Evolutionary conservation across 2,888 invertebrate genomes (phyloP), one percentile per base, ranked within the genome.

Genomic region (Philereme transversata): DNA sequence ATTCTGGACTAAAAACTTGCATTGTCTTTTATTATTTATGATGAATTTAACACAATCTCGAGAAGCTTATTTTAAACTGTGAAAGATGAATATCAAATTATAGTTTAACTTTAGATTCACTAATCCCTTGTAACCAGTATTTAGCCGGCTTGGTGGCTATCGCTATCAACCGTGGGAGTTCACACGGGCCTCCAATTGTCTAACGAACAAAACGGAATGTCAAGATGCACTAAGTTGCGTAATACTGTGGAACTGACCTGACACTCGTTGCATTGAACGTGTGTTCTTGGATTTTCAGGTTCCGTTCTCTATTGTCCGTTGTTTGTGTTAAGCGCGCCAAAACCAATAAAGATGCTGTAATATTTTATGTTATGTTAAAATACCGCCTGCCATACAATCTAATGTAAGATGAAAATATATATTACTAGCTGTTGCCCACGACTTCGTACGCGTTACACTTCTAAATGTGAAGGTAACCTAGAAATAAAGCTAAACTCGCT

Each of bases 121-220:
- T 83, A 79, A 84, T 83, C 79, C 74, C 49, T 54, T 68, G 76
- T 79, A 81, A 74, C 74, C 71, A 74, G 75, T 77, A 79, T 85
- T 86, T 87, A 88, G 78, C 77, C 78, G 85, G 79, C 70, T 79
- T 78, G 78, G 65, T 79, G 80, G 76, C 75, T 83, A 82, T 71
- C 74, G 65, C 62, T 78, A 76, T 76, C 74, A 77, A 59, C 64
- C 83, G 84, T 91, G 91, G 80, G 90, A 92, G 82, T 86, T 90
- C 90, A 70, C 90, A 90, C 87, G 85, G 72, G 71, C 74, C 74
- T 75, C 76, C 71, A 80, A 86, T 84, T 84, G 83, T 86, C 79
- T 83, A 81, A 77, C 76, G 81, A 82, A 88, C 86, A 89, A 87
- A 88, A 84, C 78, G 84, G 85, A 92, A 92, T 92, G 91, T 90